Percentiles rank a stretch among this genome's conserved stretches.
Conservation (phyloP, 1,140 invertebrate species). For the Orius insidiosus region DNA sequence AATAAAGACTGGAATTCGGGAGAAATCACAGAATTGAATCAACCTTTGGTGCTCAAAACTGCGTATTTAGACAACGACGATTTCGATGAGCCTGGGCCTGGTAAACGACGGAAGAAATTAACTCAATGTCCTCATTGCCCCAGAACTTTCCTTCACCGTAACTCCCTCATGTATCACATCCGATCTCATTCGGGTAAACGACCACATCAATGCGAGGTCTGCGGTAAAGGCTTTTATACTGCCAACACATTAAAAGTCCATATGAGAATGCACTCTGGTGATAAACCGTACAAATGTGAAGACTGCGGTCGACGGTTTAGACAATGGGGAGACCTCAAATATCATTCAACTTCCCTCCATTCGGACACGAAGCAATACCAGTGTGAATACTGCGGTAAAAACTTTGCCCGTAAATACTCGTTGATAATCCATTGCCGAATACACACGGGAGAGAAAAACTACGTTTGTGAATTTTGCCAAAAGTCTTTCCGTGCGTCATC, state of each 20-base stretch:
- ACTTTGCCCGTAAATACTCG: conserved; percentile 86
- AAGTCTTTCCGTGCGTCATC: conserved; percentile 72
- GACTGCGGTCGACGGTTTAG: conserved; percentile 61
- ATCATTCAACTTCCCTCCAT: conserved; percentile 74
- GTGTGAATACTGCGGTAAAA: conserved; percentile 80
- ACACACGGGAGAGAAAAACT: conserved; percentile 79
- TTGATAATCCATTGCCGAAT: conserved; percentile 70
- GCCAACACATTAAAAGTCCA: conserved; percentile 50
- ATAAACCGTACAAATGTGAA: conserved; percentile 64
- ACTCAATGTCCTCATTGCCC: conserved; percentile 45
- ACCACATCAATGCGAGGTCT: conserved; percentile 63
- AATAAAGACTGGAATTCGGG: conserved; percentile 4
- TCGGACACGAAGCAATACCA: conserved; percentile 64
- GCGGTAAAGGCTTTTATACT: conserved; percentile 65
- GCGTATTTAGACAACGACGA: background rate
- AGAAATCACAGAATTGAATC: too few species aligned
- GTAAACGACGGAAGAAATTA: conserved; percentile 6
- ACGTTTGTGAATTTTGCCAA: conserved; percentile 67
- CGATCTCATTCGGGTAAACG: conserved; percentile 57
- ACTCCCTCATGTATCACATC: conserved; percentile 69
- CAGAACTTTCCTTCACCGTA: conserved; percentile 57
- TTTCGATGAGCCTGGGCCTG: background rate
- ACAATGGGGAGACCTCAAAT: conserved; percentile 77
- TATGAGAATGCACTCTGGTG: conserved; percentile 53
- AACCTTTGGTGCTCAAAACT: too few species aligned